phyloP scores from a whole-genome alignment of 2,888 invertebrate species.

The Dryomyza anilis region DNA sequence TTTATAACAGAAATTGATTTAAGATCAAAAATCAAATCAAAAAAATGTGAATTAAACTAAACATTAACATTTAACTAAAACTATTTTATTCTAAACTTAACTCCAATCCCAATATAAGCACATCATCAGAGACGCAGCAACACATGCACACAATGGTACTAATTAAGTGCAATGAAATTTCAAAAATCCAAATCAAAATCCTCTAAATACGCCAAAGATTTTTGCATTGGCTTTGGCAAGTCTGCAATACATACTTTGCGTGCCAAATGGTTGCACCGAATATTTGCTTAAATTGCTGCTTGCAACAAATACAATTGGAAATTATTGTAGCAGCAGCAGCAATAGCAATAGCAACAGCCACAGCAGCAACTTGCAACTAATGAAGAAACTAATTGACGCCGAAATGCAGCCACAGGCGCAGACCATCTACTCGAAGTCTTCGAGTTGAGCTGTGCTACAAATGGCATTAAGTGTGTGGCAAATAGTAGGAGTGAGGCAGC shows the following conservation, averaged over 20 bases:
- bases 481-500: background rate
- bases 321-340: too few species aligned
- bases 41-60: too few species aligned
- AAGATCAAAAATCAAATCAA: too few species aligned
- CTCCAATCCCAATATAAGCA: too few species aligned
- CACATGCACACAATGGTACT: background rate
- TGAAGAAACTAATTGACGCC: slow-evolving; percentile 49
- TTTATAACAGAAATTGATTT: too few species aligned
- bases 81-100: too few species aligned
- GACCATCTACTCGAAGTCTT: background rate
- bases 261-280: background rate
- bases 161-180: slow-evolving; percentile 5
- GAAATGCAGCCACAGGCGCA: slow-evolving; percentile 31
- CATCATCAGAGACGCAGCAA: background rate
- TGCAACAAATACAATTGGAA: slow-evolving; percentile 7
- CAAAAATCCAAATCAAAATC: background rate
- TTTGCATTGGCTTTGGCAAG: background rate
- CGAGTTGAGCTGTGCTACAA: background rate
- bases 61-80: too few species aligned
- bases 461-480: background rate
- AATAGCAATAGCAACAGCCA: too few species aligned
- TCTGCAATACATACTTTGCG: background rate
- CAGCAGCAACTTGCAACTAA: slow-evolving; percentile 40
- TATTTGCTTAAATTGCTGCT: slow-evolving; percentile 22
- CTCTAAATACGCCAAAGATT: too few species aligned